Evolutionary conservation across 1,140 invertebrate species (phyloP).

Genomic region (Heliothis subflexa): DNA sequence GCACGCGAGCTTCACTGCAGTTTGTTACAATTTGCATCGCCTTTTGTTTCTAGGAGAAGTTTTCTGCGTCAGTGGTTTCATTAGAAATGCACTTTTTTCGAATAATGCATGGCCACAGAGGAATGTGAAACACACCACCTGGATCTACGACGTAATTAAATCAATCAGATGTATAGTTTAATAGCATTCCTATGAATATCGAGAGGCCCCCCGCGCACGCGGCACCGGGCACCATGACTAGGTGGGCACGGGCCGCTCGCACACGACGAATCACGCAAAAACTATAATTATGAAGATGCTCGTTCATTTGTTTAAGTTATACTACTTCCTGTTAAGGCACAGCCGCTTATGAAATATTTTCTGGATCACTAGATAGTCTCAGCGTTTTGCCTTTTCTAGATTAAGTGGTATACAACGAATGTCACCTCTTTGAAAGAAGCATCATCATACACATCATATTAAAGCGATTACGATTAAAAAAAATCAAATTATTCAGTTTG

Average conservation of each 20-base stretch:
- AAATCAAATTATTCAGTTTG: too few relatives aligned
- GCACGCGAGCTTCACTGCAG: slow-evolving; percentile 14
- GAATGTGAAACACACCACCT: not conserved
- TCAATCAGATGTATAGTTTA: slow-evolving; percentile 24
- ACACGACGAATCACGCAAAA: slow-evolving; percentile 34
- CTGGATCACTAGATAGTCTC: not conserved
- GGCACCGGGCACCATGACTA: not conserved
- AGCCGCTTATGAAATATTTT: not conserved
- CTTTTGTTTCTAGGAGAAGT: slow-evolving; percentile 7
- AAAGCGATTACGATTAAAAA: too few relatives aligned
- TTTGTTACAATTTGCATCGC: not conserved
- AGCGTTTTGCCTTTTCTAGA: too few relatives aligned
- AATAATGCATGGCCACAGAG: too few relatives aligned
- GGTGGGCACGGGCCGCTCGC: slow-evolving; percentile 24
- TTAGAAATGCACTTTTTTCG: not conserved
- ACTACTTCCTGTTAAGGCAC: slow-evolving; percentile 23
- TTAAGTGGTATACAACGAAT: too few relatives aligned
- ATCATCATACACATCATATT: too few relatives aligned
- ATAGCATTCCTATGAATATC: not conserved
- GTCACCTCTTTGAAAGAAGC: too few relatives aligned
- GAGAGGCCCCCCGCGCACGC: not conserved
- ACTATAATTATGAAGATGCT: slow-evolving; percentile 34
- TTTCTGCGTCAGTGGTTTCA: not conserved
- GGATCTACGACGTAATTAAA: slow-evolving; percentile 6
- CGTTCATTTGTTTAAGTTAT: slow-evolving; percentile 23